phyloP scores from a whole-genome alignment of 2,113 vertebrate genomes.

The Formicarius rufipectus region DNA sequence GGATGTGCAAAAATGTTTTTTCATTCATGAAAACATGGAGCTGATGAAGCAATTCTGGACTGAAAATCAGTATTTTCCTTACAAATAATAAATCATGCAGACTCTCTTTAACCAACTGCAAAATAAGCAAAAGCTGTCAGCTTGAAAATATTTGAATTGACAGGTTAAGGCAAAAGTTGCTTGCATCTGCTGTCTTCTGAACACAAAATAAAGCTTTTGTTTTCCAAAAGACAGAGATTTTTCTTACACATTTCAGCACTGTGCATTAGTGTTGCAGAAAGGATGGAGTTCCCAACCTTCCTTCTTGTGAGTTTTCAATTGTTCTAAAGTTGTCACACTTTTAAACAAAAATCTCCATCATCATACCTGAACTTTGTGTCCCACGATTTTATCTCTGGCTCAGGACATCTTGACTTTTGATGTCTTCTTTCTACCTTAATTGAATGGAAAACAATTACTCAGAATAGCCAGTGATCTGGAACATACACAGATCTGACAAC shows the following conservation, averaged over 20 bases:
- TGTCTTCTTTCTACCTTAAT: conserved; percentile 1
- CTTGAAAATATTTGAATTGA: not conserved
- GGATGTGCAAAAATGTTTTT: not conserved
- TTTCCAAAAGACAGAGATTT: not conserved
- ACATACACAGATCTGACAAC: not conserved
- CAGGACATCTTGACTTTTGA: not conserved
- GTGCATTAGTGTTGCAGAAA: not conserved
- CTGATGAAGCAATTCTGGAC: not conserved
- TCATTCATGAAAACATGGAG: not conserved
- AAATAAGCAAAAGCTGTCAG: not conserved
- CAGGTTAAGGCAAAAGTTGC: not conserved
- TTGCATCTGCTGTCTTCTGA: not conserved
- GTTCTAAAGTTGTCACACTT: not conserved
- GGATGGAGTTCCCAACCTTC: not conserved
- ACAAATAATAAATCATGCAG: not conserved
- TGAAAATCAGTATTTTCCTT: not conserved
- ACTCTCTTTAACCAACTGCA: not conserved
- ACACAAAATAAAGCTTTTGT: not conserved
- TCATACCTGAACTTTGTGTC: not conserved
- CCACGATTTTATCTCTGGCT: not conserved
- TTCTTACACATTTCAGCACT: not conserved
- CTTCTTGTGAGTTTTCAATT: not conserved
- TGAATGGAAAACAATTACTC: conserved; percentile 3
- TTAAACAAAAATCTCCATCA: not conserved
- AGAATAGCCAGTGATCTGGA: not conserved